phyloP scores from a whole-genome alignment of 2,113 vertebrate genomes.

The Gnathonemus longibarbis region DNA sequence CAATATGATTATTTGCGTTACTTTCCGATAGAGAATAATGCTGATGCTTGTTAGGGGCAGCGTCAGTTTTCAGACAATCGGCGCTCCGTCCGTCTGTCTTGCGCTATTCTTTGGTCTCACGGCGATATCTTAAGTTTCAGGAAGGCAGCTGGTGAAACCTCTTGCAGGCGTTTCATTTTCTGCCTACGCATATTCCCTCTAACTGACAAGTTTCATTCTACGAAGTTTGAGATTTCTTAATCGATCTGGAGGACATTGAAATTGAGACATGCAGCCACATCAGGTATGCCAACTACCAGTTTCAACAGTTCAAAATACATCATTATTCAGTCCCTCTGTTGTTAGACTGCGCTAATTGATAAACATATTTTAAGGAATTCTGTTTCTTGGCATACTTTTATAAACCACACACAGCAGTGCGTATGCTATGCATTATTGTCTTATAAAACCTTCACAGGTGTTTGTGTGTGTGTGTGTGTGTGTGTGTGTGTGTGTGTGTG shows the following conservation, averaged over 20 bases:
- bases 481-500: neutral
- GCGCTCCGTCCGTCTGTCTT: conserved; percentile 5
- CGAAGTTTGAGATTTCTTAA: neutral
- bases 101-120: conserved; percentile 16
- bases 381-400: neutral
- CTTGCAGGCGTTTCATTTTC: neutral
- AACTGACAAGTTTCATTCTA: conserved; percentile 19
- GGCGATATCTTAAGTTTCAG: conserved; percentile 32
- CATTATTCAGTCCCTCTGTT: neutral
- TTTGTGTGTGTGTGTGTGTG: neutral
- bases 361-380: neutral
- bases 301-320: neutral
- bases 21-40: neutral
- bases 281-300: neutral
- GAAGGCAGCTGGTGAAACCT: conserved; percentile 26
- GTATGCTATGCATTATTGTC: neutral
- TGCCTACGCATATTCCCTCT: conserved; percentile 28
- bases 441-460: neutral
- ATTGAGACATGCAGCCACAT: neutral
- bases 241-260: neutral
- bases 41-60: neutral
- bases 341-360: neutral
- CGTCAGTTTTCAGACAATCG: neutral
- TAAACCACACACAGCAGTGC: neutral
- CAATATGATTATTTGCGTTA: conserved; percentile 10